Evolutionary conservation across 2,113 vertebrate genomes (phyloP).

Genomic region (Pantherophis guttatus): DNA sequence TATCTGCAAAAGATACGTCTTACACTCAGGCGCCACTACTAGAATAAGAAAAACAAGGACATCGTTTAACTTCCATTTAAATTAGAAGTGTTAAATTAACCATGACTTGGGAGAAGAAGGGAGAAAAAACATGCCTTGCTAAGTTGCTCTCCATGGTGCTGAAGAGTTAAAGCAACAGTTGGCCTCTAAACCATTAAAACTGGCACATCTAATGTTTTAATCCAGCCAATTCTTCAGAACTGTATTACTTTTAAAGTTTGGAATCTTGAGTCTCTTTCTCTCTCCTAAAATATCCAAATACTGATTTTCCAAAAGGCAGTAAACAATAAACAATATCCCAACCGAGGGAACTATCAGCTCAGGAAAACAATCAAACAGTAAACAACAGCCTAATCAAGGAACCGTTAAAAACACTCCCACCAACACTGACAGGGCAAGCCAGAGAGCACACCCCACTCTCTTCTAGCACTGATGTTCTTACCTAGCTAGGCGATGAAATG

Average conservation of each 20-base stretch:
- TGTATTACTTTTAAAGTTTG: neutral
- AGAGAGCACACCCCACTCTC: neutral
- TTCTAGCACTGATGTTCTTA: neutral
- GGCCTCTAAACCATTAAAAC: neutral
- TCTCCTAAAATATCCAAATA: neutral
- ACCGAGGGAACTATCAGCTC: neutral
- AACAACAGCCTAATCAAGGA: neutral
- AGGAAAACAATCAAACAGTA: neutral
- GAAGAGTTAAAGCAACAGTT: neutral
- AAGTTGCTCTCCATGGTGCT: conserved; percentile 1
- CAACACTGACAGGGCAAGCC: neutral
- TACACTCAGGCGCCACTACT: neutral
- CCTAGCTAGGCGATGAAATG: neutral
- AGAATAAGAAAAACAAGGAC: neutral
- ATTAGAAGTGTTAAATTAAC: neutral
- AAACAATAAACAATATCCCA: neutral
- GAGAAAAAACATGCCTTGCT: neutral
- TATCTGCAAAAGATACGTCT: neutral
- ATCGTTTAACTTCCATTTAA: neutral
- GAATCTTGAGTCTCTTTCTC: neutral
- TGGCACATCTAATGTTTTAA: neutral
- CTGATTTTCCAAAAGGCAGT: neutral
- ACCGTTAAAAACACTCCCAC: neutral
- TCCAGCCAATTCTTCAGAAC: neutral
- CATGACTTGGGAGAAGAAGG: neutral